Evolutionary conservation across 2,113 vertebrate genomes (phyloP).

Genomic region (Anoura caudifer): DNA sequence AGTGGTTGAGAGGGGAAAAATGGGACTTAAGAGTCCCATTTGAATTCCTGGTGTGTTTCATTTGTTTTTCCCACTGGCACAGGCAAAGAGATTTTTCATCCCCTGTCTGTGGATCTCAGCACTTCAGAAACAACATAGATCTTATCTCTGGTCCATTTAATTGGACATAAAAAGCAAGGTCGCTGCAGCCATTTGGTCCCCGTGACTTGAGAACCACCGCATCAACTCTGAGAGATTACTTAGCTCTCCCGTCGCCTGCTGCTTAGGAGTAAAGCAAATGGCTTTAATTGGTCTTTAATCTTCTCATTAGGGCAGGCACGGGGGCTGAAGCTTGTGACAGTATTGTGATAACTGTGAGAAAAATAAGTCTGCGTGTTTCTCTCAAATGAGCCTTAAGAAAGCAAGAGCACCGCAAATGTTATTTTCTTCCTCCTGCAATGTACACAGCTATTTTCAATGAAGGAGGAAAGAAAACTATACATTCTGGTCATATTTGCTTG

Average conservation of each 20-base stretch:
- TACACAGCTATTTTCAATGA: neutral
- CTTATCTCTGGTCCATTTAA: constrained; percentile 67
- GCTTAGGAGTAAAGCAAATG: constrained; percentile 66
- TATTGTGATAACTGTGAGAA: constrained; percentile 48
- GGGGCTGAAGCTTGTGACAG: constrained; percentile 52
- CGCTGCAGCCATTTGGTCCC: constrained; percentile 56
- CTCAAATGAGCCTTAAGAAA: constrained; percentile 41
- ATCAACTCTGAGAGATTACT: constrained; percentile 55
- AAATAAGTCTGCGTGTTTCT: constrained; percentile 50
- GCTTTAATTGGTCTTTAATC: constrained; percentile 48
- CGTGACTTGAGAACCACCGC: constrained; percentile 1
- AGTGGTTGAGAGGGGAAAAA: neutral
- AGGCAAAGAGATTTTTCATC: constrained; percentile 57
- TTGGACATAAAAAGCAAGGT: constrained; percentile 71
- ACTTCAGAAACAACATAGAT: constrained; percentile 63
- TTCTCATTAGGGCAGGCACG: constrained; percentile 62
- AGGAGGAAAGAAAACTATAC: neutral
- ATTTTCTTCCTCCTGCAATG: neutral
- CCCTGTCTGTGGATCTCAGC: constrained; percentile 49
- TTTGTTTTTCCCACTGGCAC: constrained; percentile 45
- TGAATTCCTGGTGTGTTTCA: constrained; percentile 60
- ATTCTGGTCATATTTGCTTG: neutral
- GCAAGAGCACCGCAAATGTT: neutral
- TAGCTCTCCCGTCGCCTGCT: constrained; percentile 59
- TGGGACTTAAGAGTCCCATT: constrained; percentile 41